These are phyloP conservation scores for Notechis scutatus DNA, from an alignment of 2,113 vertebrate genomes.

Conservation along the genomic window DNA sequence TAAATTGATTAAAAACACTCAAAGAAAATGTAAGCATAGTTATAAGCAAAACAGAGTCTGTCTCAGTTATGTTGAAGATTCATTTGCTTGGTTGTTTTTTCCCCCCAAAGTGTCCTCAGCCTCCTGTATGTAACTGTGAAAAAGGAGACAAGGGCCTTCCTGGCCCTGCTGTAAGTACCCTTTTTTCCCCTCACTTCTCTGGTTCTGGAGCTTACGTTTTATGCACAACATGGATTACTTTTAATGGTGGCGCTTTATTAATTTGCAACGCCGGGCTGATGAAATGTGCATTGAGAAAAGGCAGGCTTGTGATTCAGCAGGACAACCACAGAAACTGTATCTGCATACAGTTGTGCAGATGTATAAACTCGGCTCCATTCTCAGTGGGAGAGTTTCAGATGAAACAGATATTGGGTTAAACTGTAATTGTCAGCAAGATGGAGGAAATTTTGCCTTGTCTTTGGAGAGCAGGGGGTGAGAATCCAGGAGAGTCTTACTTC, in stretches of 20 bases:
- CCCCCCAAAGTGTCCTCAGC: conserved; percentile 77
- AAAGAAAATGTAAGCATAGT: not conserved
- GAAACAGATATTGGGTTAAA: not conserved
- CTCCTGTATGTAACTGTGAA: conserved; percentile 79
- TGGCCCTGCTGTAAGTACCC: conserved; percentile 81
- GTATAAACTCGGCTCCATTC: too few species aligned
- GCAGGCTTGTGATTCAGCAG: not conserved
- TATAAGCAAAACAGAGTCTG: not conserved
- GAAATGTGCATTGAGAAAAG: not conserved
- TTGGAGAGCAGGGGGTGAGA: not conserved
- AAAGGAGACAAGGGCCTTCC: conserved; percentile 83
- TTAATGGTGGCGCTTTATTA: not conserved
- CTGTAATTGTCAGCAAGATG: not conserved
- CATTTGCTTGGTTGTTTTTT: conserved; percentile 39
- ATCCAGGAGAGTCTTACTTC: not conserved
- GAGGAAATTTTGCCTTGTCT: not conserved
- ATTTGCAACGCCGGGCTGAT: not conserved
- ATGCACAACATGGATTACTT: not conserved
- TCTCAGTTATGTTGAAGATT: conserved; percentile 25
- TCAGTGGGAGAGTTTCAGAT: not conserved
- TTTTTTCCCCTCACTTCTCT: conserved; percentile 12
- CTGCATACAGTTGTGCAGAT: not conserved
- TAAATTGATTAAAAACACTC: not conserved
- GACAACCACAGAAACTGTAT: not conserved
- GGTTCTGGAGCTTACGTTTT: not conserved